phyloP scores from a whole-genome alignment of 1,140 invertebrate species.

The Centruroides vittatus region DNA sequence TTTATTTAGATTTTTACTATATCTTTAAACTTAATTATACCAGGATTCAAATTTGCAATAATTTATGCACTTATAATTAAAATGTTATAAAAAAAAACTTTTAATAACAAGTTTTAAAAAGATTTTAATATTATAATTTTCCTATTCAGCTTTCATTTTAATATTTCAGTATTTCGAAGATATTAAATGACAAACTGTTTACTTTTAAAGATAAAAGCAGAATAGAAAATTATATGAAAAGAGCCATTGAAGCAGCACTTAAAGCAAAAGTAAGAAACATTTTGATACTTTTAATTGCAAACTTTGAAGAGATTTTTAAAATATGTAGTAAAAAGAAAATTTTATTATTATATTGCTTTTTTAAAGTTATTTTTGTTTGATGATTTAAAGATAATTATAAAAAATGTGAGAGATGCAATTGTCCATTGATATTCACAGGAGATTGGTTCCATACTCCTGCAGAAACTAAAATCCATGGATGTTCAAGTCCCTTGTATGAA shows the following conservation, averaged over 20 bases:
- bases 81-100: no score
- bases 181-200: conserved; percentile 14
- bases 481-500: not conserved
- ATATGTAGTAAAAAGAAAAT: no score
- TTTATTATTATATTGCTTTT: no score
- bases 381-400: no score
- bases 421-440: not conserved
- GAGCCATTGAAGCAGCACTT: not conserved
- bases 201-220: not conserved
- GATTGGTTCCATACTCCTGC: not conserved
- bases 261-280: conserved; percentile 6
- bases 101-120: no score
- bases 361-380: no score
- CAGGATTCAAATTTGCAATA: no score
- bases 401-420: not conserved
- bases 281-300: not conserved
- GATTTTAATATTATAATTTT: not conserved
- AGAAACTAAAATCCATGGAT: not conserved
- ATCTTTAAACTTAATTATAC: no score
- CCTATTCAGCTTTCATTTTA: not conserved
- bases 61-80: no score
- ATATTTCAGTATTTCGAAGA: conserved; percentile 10
- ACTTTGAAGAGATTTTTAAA: no score
- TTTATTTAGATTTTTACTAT: no score
- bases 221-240: conserved; percentile 3